Evolutionary conservation across 2,797 vertebrate species (phyloP).

Genomic region (Knipowitschia caucasica): DNA sequence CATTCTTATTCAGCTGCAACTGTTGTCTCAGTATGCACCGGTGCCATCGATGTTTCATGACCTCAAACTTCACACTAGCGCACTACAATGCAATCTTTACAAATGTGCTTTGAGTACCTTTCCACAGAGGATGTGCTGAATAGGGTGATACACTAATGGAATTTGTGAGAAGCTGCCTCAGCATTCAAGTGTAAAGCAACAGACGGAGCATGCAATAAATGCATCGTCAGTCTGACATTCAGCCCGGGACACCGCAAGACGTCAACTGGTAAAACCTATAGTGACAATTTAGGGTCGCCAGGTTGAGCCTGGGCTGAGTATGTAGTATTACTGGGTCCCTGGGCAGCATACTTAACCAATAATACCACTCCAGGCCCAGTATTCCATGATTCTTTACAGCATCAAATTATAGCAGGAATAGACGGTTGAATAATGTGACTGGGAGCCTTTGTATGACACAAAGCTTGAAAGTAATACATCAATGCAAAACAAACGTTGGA

Average conservation of each 20-base stretch:
- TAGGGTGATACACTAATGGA: not conserved
- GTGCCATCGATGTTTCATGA: not conserved
- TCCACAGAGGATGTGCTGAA: constrained; percentile 4
- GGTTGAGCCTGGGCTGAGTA: not conserved
- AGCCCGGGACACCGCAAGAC: not conserved
- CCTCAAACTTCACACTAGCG: not conserved
- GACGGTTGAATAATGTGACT: not conserved
- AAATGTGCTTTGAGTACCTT: constrained; percentile 2
- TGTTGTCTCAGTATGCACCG: not conserved
- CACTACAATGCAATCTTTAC: constrained; percentile 1
- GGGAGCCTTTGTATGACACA: not conserved
- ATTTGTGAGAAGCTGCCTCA: constrained; percentile 3
- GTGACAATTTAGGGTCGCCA: not conserved
- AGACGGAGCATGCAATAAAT: not conserved
- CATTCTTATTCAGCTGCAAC: not conserved
- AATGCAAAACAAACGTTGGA: no score
- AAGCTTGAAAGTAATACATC: no score
- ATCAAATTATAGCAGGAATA: not conserved
- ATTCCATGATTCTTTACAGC: not conserved
- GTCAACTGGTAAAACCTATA: not conserved
- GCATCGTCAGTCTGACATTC: not conserved
- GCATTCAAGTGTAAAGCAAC: constrained; percentile 1
- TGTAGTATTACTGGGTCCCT: not conserved
- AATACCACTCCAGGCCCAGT: not conserved
- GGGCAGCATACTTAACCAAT: no score